Base-by-base conservation (phyloP, 2,113 vertebrate species). In the Cyanocitta stelleri region DNA sequence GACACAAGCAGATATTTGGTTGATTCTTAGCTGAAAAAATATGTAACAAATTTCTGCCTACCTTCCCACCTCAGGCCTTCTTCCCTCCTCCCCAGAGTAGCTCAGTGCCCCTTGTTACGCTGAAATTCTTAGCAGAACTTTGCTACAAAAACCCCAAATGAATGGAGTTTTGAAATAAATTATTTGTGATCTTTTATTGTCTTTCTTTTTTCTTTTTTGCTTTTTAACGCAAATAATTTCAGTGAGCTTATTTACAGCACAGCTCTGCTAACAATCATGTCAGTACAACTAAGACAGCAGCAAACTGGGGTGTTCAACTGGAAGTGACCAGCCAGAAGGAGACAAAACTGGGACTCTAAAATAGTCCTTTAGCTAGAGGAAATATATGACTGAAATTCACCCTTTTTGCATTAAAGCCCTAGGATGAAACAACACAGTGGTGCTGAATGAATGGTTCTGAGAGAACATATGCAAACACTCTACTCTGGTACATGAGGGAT, bases 151-250 rank as follows among this genome's bases (percentile, higher is more conserved):
- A 12, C 3, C 8, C 8, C 1, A 55, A 74, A 55, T 27, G 3
- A 67, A 26, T 3, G 6, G 20, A 76, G 10, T 66, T 86, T 62
- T 73, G 35, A 79, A 82, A 75, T 33, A 51, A 74, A 78, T 49
- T 35, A 0, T 61, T 81, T 83, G 27, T 24, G 33, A 16, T 4
- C 0, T 13, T 58, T 63, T 74, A 59, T 35, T 1, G 5, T 14
- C 26, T 18, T 1, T 17, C 3, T 20, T 43, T 23, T 17, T 11
- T 8, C 20, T 9, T 33, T 17, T 37, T 27, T 11, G 3, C 0
- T 41, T 87, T 81, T 59, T 15, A 59, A 43, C 6, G 4, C 19
- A 66, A 62, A 66, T 52, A 22, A 46, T 54, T 69, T 93, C 27
- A 44, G 7, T 52, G 24, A 86, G 2, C 7, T 69, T 30, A 37